A percentile compares a stretch with the other conserved stretches of the same genome.
Evolutionary conservation across 2,797 vertebrate species (phyloP).

Genomic region (Lacerta bilineata): DNA sequence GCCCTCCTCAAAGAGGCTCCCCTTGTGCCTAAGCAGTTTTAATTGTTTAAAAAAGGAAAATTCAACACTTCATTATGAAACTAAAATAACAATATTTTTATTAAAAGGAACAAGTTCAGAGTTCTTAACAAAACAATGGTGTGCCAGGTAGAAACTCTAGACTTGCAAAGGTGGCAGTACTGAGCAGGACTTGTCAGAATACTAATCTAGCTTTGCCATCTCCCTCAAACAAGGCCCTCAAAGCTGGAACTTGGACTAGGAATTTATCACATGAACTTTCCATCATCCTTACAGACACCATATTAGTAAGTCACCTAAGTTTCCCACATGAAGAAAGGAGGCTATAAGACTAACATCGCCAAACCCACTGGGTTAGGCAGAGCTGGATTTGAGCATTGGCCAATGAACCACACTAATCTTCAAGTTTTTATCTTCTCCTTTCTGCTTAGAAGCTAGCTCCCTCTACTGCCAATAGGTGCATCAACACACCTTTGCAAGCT

Average conservation of each 20-base stretch:
- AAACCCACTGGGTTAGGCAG: background rate
- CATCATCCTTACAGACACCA: background rate
- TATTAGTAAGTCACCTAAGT: slow-evolving; percentile 1
- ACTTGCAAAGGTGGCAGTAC: background rate
- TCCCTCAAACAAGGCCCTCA: background rate
- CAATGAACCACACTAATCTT: background rate
- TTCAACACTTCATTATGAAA: too few species aligned
- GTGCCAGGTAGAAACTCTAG: background rate
- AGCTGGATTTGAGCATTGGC: background rate
- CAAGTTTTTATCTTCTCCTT: background rate
- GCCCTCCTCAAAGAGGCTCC: background rate
- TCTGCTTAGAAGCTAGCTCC: slow-evolving; percentile 15
- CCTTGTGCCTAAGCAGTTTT: background rate
- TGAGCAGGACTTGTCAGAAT: background rate
- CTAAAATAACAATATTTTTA: too few species aligned
- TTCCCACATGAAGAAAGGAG: background rate
- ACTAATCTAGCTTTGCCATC: background rate
- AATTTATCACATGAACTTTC: background rate
- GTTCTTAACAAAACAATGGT: background rate
- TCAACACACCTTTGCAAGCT: background rate
- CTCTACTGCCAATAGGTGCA: background rate
- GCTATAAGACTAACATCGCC: background rate
- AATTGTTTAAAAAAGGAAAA: too few species aligned
- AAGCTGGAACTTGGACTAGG: background rate
- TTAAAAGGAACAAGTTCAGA: background rate